phyloP scores from a whole-genome alignment of 2,113 vertebrate genomes.

The Australoheros scitulus region DNA sequence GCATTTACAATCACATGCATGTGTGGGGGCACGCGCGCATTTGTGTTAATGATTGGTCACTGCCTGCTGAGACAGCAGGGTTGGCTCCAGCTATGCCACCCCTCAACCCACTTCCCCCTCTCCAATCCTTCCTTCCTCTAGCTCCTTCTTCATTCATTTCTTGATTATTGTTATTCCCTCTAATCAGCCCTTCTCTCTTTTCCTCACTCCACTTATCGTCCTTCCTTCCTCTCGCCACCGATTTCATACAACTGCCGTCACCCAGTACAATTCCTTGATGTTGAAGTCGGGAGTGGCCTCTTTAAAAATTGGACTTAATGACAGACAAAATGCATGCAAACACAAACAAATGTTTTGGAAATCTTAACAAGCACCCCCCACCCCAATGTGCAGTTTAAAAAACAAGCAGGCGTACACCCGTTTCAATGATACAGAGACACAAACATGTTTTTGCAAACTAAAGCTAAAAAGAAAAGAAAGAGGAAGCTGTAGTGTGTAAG shows the following conservation, averaged over 20 bases:
- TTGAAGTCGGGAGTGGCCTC: background rate
- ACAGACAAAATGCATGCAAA: conserved; percentile 9
- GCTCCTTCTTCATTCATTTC: conserved; percentile 21
- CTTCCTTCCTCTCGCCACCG: background rate
- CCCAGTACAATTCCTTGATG: background rate
- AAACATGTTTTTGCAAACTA: background rate
- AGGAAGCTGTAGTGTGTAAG: conserved; percentile 19
- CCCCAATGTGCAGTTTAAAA: background rate
- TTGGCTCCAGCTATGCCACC: background rate
- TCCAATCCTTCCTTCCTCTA: conserved; percentile 44
- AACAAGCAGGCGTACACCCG: background rate
- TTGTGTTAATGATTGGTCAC: conserved; percentile 32
- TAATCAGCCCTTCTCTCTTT: background rate
- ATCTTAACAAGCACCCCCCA: background rate
- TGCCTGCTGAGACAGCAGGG: conserved; percentile 55
- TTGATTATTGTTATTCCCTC: background rate
- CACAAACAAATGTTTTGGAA: background rate
- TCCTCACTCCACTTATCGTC: background rate
- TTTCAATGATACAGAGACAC: background rate
- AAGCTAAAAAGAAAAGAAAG: background rate
- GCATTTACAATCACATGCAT: background rate
- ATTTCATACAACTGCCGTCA: background rate
- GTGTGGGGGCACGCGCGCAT: background rate
- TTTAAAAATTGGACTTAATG: background rate
- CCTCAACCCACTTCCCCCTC: conserved; percentile 32